Percentiles rank a stretch among this genome's conserved stretches.
phyloP scores from a whole-genome alignment of 2,797 vertebrate genomes.

The Catostomus latipinnis region DNA sequence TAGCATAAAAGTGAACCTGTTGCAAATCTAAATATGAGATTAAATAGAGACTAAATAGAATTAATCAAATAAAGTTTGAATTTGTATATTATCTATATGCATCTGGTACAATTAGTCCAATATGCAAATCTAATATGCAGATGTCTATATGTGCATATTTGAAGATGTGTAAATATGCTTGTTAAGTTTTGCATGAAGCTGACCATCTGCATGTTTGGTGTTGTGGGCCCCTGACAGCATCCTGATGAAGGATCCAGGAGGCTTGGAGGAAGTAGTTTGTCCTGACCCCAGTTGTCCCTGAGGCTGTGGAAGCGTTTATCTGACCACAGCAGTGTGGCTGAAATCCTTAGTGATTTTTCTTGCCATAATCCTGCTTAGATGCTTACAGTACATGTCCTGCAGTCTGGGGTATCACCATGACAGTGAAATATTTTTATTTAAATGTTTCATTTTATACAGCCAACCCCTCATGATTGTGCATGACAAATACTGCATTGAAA shows the following conservation, averaged over 20 bases:
- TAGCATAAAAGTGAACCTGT: neutral
- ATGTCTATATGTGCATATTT: neutral
- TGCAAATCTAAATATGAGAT: neutral
- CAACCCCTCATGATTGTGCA: neutral
- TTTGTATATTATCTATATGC: no score
- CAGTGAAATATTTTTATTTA: no score
- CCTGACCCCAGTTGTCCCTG: neutral
- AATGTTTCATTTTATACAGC: no score
- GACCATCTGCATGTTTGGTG: neutral
- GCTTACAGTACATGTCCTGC: no score
- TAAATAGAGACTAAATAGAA: neutral
- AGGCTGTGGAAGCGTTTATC: neutral
- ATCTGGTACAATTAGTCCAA: no score
- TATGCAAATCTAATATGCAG: no score
- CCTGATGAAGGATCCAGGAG: neutral
- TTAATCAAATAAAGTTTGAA: neutral
- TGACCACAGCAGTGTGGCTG: slow-evolving; percentile 18
- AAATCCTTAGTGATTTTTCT: slow-evolving; percentile 1
- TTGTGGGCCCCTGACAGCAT: neutral
- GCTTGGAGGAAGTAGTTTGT: neutral
- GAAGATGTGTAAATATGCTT: neutral
- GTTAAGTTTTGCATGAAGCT: slow-evolving; percentile 3
- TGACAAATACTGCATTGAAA: no score
- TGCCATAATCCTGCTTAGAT: neutral
- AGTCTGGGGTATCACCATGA: no score